phyloP scores from a whole-genome alignment of 2,888 invertebrate genomes.

The Lacanobia oleracea region DNA sequence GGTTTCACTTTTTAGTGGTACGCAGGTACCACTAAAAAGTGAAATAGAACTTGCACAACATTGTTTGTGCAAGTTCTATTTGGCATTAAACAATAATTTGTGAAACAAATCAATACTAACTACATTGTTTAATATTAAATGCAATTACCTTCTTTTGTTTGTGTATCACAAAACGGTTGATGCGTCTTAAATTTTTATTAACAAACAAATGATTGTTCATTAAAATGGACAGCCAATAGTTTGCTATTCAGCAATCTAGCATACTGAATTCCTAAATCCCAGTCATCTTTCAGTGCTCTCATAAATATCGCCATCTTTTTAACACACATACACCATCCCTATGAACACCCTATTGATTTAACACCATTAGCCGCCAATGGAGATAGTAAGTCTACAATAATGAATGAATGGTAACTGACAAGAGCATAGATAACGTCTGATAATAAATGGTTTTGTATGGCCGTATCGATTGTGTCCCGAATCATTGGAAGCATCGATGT shows the following conservation, averaged over 20 bases:
- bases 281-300: slow-evolving; percentile 5
- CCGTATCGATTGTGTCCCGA: slow-evolving; percentile 43
- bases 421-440: slow-evolving; percentile 48
- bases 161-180: too few species aligned
- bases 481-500: slow-evolving; percentile 26
- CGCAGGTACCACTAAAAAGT: too few species aligned
- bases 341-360: slow-evolving; percentile 47
- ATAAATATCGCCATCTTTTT: slow-evolving; percentile 1
- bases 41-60: too few species aligned
- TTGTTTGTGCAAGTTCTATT: too few species aligned
- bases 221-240: too few species aligned
- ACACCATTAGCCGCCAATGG: slow-evolving; percentile 39
- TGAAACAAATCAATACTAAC: background rate
- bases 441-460: slow-evolving; percentile 50
- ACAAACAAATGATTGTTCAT: too few species aligned
- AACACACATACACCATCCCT: background rate
- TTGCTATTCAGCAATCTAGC: too few species aligned
- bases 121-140: background rate
- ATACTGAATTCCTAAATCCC: background rate
- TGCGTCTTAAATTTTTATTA: too few species aligned
- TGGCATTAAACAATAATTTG: too few species aligned
- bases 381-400: slow-evolving; percentile 17
- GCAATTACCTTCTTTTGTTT: too few species aligned
- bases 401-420: slow-evolving; percentile 54
- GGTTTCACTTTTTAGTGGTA: too few species aligned